Conservation (phyloP, 2,113 vertebrate genomes). For the Romanogobio albipinnatus region DNA sequence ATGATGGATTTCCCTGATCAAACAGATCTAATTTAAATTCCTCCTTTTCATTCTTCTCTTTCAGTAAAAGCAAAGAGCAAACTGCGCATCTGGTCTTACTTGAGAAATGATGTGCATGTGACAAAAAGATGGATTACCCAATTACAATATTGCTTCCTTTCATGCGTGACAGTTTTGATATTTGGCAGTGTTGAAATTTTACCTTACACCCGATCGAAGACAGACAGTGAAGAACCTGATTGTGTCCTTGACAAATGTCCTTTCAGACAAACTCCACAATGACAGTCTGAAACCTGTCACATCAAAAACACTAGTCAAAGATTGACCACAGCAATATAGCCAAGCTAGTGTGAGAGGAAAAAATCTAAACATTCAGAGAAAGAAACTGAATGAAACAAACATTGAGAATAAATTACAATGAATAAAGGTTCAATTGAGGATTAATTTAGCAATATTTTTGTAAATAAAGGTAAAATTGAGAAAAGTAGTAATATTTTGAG, state of each 20-base stretch:
- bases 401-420: not conserved
- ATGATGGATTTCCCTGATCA: not conserved
- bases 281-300: not conserved
- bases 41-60: too few species aligned
- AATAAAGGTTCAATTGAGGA: too few species aligned
- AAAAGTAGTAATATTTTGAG: too few species aligned
- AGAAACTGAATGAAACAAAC: not conserved
- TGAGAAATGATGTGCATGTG: not conserved
- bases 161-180: not conserved
- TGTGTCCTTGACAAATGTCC: not conserved
- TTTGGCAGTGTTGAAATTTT: not conserved
- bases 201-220: slow-evolving; percentile 3
- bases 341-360: not conserved
- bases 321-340: not conserved
- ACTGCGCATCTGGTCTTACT: not conserved
- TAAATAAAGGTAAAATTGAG: too few species aligned
- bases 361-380: not conserved
- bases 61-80: not conserved
- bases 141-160: slow-evolving; percentile 1
- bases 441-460: too few species aligned
- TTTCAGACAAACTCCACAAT: not conserved
- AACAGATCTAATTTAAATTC: not conserved
- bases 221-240: not conserved
- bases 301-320: not conserved
- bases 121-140: slow-evolving; percentile 25